phyloP scores from a whole-genome alignment of 2,888 invertebrate genomes.

The Ochropleura leucogaster region DNA sequence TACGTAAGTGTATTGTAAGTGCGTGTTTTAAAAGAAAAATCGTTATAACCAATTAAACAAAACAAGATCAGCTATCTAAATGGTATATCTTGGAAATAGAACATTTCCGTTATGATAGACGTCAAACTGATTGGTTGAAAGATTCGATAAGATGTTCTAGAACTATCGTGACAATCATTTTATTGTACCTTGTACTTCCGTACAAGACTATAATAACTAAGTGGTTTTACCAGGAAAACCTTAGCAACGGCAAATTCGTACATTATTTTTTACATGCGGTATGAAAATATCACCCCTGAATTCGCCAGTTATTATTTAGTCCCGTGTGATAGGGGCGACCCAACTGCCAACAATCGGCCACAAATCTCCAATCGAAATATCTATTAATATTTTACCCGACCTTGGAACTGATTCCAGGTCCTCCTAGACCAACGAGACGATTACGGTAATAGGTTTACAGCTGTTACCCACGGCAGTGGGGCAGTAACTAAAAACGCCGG shows the following conservation, averaged over 20 bases:
- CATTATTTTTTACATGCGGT: conserved; percentile 1
- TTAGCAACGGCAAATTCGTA: neutral
- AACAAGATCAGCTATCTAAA: conserved; percentile 45
- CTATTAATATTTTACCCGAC: no score
- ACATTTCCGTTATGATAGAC: conserved; percentile 29
- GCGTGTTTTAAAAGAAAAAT: conserved; percentile 33
- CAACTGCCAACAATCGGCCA: no score
- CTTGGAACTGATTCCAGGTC: no score
- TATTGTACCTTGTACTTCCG: conserved; percentile 48
- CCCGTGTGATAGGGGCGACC: no score
- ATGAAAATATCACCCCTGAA: neutral
- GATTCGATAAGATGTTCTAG: conserved; percentile 30
- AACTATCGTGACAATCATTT: conserved; percentile 19
- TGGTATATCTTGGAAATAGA: neutral
- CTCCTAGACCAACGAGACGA: no score
- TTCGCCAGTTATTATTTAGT: no score
- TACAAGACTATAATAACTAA: conserved; percentile 36
- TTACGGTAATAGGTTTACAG: no score
- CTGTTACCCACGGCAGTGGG: no score
- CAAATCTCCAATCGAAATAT: no score
- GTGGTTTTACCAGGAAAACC: conserved; percentile 14
- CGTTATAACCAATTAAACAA: conserved; percentile 27
- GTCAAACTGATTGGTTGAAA: conserved; percentile 29
- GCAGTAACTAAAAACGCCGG: no score
- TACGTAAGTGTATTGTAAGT: neutral